Conservation (phyloP, 2,888 invertebrate species). For the Pachliopta kotzebuea region DNA sequence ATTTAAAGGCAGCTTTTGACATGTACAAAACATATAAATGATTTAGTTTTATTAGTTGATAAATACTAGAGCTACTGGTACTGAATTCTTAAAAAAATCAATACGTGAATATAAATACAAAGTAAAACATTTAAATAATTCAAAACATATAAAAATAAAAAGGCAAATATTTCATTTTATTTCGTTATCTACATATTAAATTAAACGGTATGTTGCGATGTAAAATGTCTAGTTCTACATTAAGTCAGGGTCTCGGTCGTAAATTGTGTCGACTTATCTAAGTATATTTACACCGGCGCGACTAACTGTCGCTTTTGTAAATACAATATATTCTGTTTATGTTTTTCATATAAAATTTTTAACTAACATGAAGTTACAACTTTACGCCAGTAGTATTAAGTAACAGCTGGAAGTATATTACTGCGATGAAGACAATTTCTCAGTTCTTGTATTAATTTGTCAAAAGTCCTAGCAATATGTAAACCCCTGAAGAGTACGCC, state of each 20-base stretch:
- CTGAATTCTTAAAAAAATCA: too few relatives aligned
- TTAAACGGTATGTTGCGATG: neutral
- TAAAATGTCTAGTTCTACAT: constrained; percentile 14
- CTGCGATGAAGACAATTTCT: too few relatives aligned
- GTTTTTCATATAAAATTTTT: constrained; percentile 39
- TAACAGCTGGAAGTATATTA: neutral
- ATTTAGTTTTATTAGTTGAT: too few relatives aligned
- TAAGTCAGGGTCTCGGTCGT: constrained; percentile 41
- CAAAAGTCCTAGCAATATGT: too few relatives aligned
- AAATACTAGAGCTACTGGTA: too few relatives aligned
- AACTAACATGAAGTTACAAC: constrained; percentile 35
- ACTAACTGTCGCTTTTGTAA: constrained; percentile 58
- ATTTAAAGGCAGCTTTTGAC: too few relatives aligned
- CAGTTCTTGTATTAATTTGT: too few relatives aligned
- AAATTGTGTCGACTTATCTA: constrained; percentile 67
- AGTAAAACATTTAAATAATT: too few relatives aligned
- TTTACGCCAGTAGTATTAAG: constrained; percentile 34
- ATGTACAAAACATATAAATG: too few relatives aligned
- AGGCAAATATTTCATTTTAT: neutral
- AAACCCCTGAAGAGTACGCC: too few relatives aligned
- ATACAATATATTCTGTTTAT: constrained; percentile 55
- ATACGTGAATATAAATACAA: too few relatives aligned
- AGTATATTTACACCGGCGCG: constrained; percentile 58
- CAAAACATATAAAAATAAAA: too few relatives aligned
- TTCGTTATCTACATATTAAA: neutral